These are phyloP conservation scores for Linepithema humile DNA, from an alignment of 1,140 invertebrate species.

Conservation along the genomic window DNA sequence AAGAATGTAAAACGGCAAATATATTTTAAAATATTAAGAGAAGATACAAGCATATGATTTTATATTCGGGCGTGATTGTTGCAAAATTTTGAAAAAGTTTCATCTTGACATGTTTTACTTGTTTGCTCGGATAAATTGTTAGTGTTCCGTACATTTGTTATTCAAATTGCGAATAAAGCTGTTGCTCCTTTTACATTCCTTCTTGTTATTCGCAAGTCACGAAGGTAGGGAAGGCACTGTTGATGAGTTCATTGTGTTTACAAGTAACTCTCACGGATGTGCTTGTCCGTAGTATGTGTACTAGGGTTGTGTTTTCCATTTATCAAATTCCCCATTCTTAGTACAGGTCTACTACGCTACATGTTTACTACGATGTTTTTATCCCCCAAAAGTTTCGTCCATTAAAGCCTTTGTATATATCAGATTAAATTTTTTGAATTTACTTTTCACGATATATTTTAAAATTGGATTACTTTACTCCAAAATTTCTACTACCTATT, in stretches of 20 bases:
- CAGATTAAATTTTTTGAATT: neutral
- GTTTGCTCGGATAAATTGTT: neutral
- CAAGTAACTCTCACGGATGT: neutral
- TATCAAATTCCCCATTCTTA: constrained; percentile 22
- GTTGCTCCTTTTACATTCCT: constrained; percentile 11
- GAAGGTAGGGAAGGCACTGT: neutral
- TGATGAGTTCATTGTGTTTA: constrained; percentile 21
- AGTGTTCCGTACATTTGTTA: constrained; percentile 2
- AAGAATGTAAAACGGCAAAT: neutral
- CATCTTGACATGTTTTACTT: neutral
- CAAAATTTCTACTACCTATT: neutral
- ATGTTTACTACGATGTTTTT: constrained; percentile 1
- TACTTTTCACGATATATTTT: neutral
- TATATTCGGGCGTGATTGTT: too few species aligned
- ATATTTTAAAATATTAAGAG: neutral
- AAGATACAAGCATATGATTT: too few species aligned
- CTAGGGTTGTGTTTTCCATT: constrained; percentile 4
- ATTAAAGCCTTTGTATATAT: neutral
- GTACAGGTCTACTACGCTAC: neutral
- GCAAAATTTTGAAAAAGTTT: neutral
- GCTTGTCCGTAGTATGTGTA: neutral
- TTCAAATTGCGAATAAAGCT: neutral
- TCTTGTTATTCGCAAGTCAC: constrained; percentile 24
- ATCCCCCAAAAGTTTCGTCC: neutral
- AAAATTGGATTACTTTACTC: neutral